Conservation (phyloP, 2,797 vertebrate genomes). For the Myiotriccus ornatus region DNA sequence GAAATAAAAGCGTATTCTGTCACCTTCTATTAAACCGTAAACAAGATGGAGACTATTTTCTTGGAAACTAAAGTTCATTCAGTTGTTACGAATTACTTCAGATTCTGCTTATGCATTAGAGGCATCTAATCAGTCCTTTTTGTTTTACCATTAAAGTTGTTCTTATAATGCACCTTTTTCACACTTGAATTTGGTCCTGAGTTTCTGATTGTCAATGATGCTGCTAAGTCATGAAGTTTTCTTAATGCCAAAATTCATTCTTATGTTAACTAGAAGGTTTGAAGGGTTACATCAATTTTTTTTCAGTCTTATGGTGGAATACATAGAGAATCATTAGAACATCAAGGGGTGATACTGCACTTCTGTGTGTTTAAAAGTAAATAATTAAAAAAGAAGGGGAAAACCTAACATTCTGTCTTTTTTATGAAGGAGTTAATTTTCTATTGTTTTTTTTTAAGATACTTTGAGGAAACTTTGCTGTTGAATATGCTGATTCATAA, state of each 20-base stretch:
- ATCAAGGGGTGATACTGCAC: not conserved
- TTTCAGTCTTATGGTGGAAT: not conserved
- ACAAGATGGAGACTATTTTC: not conserved
- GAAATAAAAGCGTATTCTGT: not conserved
- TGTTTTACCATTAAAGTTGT: slow-evolving; percentile 35
- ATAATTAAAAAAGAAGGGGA: not conserved
- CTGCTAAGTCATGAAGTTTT: slow-evolving; percentile 10
- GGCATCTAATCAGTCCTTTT: not conserved
- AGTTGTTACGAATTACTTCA: slow-evolving; percentile 50
- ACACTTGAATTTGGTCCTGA: slow-evolving; percentile 18
- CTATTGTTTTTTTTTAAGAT: not conserved
- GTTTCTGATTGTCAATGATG: slow-evolving; percentile 17
- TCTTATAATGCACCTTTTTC: not conserved
- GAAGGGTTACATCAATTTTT: not conserved
- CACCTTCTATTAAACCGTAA: not conserved
- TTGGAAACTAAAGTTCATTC: not conserved
- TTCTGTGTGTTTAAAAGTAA: not conserved
- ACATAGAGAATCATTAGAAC: not conserved
- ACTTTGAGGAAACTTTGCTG: not conserved
- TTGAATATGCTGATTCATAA: not conserved
- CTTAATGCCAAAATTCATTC: slow-evolving; percentile 10
- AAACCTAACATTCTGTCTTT: not conserved
- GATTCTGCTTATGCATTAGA: slow-evolving; percentile 29
- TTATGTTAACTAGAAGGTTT: not conserved
- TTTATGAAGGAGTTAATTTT: not conserved